These are phyloP conservation scores for Plestiodon gilberti DNA, from an alignment of 2,113 vertebrate genomes.

Conservation along the genomic window DNA sequence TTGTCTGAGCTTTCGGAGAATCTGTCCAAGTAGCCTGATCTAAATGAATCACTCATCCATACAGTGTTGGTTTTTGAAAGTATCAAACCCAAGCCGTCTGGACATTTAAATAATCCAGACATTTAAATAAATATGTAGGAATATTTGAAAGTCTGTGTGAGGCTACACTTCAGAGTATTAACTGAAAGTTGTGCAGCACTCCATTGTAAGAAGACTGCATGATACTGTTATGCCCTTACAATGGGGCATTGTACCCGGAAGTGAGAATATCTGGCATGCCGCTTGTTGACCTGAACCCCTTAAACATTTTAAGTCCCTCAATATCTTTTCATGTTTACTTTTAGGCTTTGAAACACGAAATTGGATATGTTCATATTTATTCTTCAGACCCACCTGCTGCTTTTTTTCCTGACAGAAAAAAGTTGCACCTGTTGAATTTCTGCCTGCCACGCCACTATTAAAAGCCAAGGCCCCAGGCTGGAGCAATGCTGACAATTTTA, in stretches of 20 bases:
- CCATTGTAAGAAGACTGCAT: slow-evolving; percentile 19
- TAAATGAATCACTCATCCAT: neutral
- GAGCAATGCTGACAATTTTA: neutral
- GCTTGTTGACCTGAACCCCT: slow-evolving; percentile 22
- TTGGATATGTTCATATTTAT: neutral
- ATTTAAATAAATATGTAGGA: slow-evolving; percentile 16
- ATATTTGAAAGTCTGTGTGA: slow-evolving; percentile 6
- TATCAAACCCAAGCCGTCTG: no score
- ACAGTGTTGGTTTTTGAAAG: neutral
- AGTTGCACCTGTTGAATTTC: neutral
- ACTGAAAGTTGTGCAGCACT: slow-evolving; percentile 7
- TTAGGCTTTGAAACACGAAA: neutral
- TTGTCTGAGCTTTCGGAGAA: neutral
- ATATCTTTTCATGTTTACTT: neutral
- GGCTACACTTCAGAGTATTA: slow-evolving; percentile 17
- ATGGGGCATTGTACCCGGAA: slow-evolving; percentile 24
- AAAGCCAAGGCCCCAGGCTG: neutral
- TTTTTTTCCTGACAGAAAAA: neutral
- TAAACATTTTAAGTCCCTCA: neutral
- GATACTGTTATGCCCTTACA: slow-evolving; percentile 24
- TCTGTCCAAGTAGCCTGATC: neutral
- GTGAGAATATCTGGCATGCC: neutral
- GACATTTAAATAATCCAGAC: neutral
- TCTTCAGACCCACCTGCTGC: neutral
- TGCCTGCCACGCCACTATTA: neutral